A percentile compares a stretch with the other conserved stretches of the same genome.
Evolutionary conservation across 2,113 vertebrate genomes (phyloP).

Genomic region (Ammodytes dubius): DNA sequence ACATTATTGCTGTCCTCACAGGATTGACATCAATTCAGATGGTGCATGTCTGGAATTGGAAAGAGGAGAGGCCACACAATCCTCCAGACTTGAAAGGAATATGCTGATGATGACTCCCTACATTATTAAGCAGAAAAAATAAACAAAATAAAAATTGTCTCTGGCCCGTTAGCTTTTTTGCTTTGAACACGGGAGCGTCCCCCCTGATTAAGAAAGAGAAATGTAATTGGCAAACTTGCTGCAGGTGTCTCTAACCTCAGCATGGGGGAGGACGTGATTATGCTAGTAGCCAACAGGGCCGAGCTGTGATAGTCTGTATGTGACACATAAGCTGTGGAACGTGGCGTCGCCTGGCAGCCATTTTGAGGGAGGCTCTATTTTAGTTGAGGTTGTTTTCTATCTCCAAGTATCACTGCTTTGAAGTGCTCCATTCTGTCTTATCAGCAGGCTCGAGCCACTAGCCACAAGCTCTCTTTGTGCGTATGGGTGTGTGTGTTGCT

Average conservation of each 20-base stretch:
- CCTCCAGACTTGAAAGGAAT: conserved; percentile 12
- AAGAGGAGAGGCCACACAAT: neutral
- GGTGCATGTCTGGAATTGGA: conserved; percentile 5
- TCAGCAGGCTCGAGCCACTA: conserved; percentile 72
- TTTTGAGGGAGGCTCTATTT: conserved; percentile 73
- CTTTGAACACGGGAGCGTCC: conserved; percentile 64
- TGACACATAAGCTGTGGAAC: conserved; percentile 55
- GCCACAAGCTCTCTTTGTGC: conserved; percentile 62
- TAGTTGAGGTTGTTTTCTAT: conserved; percentile 74
- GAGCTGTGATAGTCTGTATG: conserved; percentile 35
- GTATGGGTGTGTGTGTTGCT: conserved; percentile 18
- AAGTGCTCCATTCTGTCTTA: conserved; percentile 79
- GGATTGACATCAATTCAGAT: conserved; percentile 10
- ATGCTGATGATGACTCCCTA: conserved; percentile 36
- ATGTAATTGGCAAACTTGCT: conserved; percentile 63
- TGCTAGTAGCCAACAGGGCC: conserved; percentile 49
- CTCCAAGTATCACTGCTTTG: conserved; percentile 77
- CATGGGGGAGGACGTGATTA: conserved; percentile 49
- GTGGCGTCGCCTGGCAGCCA: conserved; percentile 69
- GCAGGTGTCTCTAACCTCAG: conserved; percentile 58
- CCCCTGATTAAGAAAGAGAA: conserved; percentile 51
- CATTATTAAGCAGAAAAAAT: conserved; percentile 22
- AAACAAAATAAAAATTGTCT: neutral
- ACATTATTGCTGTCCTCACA: neutral
- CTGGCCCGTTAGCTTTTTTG: conserved; percentile 31